These are phyloP conservation scores for Gopherus evgoodei DNA, from an alignment of 2,113 vertebrate species.

Conservation along the genomic window DNA sequence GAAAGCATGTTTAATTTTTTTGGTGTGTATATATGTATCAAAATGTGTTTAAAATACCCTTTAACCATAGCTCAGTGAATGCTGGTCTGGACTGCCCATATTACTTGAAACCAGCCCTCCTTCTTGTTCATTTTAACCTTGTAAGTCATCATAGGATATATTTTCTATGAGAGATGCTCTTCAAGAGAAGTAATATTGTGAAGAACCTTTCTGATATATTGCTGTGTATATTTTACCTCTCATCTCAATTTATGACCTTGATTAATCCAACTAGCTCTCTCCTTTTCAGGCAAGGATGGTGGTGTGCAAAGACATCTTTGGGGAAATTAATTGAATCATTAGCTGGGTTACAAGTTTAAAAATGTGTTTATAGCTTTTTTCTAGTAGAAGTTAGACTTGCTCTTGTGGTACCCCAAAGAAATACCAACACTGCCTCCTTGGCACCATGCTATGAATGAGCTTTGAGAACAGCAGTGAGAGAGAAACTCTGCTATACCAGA, in stretches of 20 bases:
- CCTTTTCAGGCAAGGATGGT: background rate
- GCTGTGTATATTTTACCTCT: background rate
- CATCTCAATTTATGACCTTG: background rate
- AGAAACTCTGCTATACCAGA: background rate
- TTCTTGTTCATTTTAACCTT: background rate
- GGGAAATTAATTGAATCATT: background rate
- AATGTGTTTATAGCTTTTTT: background rate
- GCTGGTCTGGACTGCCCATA: background rate
- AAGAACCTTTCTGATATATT: background rate
- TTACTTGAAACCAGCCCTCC: background rate
- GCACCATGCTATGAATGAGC: background rate
- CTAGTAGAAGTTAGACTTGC: background rate
- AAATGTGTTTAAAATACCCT: background rate
- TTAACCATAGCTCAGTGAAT: background rate
- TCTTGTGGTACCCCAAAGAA: background rate
- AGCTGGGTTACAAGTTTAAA: background rate
- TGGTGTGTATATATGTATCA: background rate
- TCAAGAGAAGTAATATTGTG: background rate
- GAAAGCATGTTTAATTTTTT: background rate
- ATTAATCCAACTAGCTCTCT: background rate
- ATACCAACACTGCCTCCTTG: background rate
- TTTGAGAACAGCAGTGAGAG: background rate
- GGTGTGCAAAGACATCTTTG: background rate
- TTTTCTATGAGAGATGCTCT: background rate
- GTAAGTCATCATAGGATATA: background rate